Evolutionary conservation across 1,140 invertebrate genomes (phyloP), one percentile per base, ranked within the genome.

Genomic region (Cephus cinctus): DNA sequence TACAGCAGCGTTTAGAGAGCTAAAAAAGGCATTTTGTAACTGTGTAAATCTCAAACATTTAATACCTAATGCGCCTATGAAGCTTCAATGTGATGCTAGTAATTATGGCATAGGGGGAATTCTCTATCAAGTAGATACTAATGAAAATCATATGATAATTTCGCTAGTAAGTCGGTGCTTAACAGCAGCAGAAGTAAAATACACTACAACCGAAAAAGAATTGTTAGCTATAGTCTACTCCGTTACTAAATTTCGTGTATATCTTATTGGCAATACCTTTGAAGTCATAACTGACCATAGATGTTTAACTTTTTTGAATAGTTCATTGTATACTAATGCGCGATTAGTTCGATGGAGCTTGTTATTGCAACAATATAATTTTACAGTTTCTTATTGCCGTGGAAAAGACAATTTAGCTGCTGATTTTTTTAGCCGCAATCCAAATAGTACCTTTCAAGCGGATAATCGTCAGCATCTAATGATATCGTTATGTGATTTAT

Each of bases 261-360:
- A 35, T 35, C n/a, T 35, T 5, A 12, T 35, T 35, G 32, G n/a
- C 5, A 6, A 35, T 35, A 16, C n/a, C n/a, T 35, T 35, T 35
- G 32, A 35, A 36, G 19, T 36, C 14, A 19, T 36, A 15, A 36
- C 34, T n/a, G 34, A 36, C 12, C 34, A 36, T 36, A n/a, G n/a
- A n/a, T n/a, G n/a, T n/a, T n/a, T n/a, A n/a, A n/a, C n/a, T n/a
- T n/a, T n/a, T n/a, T n/a, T n/a, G n/a, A n/a, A n/a, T n/a, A n/a
- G n/a, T n/a, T n/a, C n/a, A n/a, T n/a, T n/a, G n/a, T n/a, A n/a
- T n/a, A n/a, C n/a, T n/a, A n/a, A n/a, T n/a, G n/a, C n/a, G n/a
- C n/a, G n/a, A n/a, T n/a, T n/a, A n/a, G 14, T 15, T n/a, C 5
- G 35, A 36, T 36, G 35, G 35, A 36, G 8, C 14, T 14, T 36